Base-by-base conservation (phyloP, 2,113 vertebrate genomes). In the Amblyornis subalaris region DNA sequence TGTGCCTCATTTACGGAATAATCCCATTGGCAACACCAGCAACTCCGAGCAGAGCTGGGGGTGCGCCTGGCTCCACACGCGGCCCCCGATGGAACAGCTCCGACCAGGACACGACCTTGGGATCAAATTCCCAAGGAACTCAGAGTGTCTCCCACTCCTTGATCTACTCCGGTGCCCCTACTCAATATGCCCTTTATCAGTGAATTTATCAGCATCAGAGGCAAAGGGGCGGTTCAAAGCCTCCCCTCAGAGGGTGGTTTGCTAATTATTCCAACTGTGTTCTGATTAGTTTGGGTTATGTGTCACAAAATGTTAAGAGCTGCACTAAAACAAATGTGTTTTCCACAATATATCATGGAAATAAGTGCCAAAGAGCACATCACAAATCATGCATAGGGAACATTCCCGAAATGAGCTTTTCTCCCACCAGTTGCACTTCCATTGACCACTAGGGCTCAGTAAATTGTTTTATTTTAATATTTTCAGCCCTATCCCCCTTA, bases 1-100 rank as follows among this genome's bases (percentile, higher is more conserved):
- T 90, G 51, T 70, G 58, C 79, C 85, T 90, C 86, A 64, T 95
- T 96, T 90, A 54, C 19, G 7, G 19, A 45, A 73, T 89, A 94
- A 95, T 95, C 91, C 55, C 24, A 24, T 14, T 94, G 93, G 88
- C 80, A 93, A 14, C 6, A 67, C 66, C 72, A 82, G 35, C 54
- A 40, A 17, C 45, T 70, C 70, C 45, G 72, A 77, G 36, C 40
- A 76, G 50, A 15, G 3, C 25, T 20, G 36, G n/a, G 48, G 3
- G 1, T 42, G 45, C 7, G 14, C 8, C 24, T 35, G 53, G 36
- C 33, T 70, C 35, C 51, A 31, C 31, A 7, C 12, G 6, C 1
- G 21, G 64, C 21, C 70, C 24, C 17, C 12, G 47, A n/a, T 31
- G 61, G 54, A 77, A 5, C 66, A 60, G n/a, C 60, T 71, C 74